Base-by-base conservation (phyloP, 2,113 vertebrate species). In the Scopus umbretta region DNA sequence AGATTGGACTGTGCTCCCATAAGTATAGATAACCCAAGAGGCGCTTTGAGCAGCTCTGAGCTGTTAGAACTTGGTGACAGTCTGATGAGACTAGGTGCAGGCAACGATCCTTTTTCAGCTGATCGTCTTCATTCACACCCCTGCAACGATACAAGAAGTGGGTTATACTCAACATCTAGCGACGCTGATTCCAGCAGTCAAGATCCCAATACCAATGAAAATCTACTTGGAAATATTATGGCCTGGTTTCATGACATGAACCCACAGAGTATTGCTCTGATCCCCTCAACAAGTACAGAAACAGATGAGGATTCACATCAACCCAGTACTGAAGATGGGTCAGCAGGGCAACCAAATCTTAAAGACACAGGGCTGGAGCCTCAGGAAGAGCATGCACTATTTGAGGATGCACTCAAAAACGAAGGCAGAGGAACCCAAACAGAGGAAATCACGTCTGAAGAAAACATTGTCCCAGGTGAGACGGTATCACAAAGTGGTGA, bases 201-300 rank as follows among this genome's bases (percentile, higher is more conserved):
- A 34, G 98, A 99, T 52, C 97, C 98, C 50, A 98, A 98, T 49
- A 96, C 98, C 90, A 99, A 66, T 86, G 99, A 99, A 94, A 99
- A 99, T 96, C 98, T 99, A 43, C 98, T 99, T 79, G 99, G 99
- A 90, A 99, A 99, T 96, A 99, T 99, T 93, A 99, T 99, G 99
- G 99, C 99, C 82, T 99, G 99, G 99, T 99, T 99, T 97, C 99
- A 99, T 75, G 99, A 99, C 97, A 99, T 99, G 98, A 99, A 99
- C 97, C 99, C 99, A 76, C 99, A 99, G 97, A 99, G 99, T 78
- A 99, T 99, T 90, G 98, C 99, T 91, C 98, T 99, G 94, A 98
- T 99, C 66, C 99, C 99, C 70, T 98, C 99, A n/a, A 98, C 98
- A 70, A 96, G 97, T 94, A 97, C 98, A 85, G 98, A 98, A 97